Evolutionary conservation across 2,797 vertebrate species (phyloP).

Genomic region (Hoplostethus atlanticus): DNA sequence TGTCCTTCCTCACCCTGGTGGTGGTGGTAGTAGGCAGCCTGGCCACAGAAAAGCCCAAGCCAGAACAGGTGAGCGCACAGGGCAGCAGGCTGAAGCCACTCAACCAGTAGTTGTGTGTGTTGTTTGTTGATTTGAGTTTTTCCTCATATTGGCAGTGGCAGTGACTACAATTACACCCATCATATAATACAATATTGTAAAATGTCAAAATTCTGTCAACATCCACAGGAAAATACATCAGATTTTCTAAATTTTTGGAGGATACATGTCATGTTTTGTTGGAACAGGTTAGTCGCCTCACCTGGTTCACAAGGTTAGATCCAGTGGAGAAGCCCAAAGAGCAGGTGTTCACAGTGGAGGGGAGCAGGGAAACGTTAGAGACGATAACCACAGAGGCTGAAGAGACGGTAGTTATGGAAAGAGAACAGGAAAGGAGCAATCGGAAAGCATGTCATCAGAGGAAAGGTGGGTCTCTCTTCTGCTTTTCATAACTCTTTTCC

Average conservation of each 20-base stretch:
- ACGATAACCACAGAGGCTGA: not conserved
- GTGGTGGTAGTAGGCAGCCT: conserved; percentile 87
- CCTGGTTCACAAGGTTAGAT: conserved; percentile 93
- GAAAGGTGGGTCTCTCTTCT: conserved; percentile 61
- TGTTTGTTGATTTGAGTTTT: not conserved
- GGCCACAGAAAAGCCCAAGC: conserved; percentile 87
- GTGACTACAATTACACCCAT: too few relatives aligned
- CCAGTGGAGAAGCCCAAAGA: conserved; percentile 55
- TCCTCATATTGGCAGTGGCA: too few relatives aligned
- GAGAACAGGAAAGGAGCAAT: conserved; percentile 19
- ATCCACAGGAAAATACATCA: too few relatives aligned
- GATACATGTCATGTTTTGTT: not conserved
- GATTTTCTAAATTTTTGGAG: not conserved
- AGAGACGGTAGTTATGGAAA: not conserved
- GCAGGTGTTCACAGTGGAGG: conserved; percentile 58
- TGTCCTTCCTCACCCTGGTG: conserved; percentile 85
- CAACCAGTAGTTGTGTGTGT: not conserved
- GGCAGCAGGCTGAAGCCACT: not conserved
- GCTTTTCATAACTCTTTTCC: not conserved
- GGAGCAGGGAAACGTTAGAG: not conserved
- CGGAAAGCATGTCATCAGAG: conserved; percentile 23
- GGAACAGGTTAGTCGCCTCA: conserved; percentile 89
- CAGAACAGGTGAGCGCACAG: conserved; percentile 85
- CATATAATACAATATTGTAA: not conserved
- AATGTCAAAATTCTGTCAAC: not conserved